These are phyloP conservation scores for Nematopogon swammerdamellus DNA, from an alignment of 2,888 invertebrate genomes.

Conservation along the genomic window DNA sequence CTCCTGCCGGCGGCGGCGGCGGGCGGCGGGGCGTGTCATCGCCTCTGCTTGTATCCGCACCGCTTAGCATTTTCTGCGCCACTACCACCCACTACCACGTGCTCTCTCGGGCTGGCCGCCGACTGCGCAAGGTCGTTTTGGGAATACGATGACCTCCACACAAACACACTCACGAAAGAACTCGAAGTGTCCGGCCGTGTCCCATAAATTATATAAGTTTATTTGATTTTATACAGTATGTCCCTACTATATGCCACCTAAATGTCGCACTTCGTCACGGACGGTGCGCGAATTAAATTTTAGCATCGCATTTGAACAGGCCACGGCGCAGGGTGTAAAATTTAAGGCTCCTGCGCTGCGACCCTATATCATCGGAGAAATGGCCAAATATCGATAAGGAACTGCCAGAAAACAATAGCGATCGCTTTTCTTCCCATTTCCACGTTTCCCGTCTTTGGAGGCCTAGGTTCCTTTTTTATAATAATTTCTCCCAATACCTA, in stretches of 20 bases:
- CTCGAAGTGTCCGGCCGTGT: neutral
- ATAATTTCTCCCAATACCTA: too few relatives aligned
- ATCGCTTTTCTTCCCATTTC: too few relatives aligned
- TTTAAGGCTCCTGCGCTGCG: neutral
- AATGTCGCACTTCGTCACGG: neutral
- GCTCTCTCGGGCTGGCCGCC: too few relatives aligned
- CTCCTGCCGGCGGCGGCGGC: too few relatives aligned
- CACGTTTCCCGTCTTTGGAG: too few relatives aligned
- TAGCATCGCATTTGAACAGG: neutral
- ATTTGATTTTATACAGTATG: neutral
- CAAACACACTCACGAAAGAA: slow-evolving; percentile 18
- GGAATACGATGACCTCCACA: slow-evolving; percentile 45
- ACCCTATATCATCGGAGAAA: neutral
- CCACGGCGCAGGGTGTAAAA: neutral
- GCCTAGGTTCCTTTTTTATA: too few relatives aligned
- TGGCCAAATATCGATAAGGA: neutral
- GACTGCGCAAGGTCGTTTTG: slow-evolving; percentile 47
- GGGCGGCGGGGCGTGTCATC: too few relatives aligned
- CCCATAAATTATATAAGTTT: neutral
- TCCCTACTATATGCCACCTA: neutral
- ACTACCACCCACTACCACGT: too few relatives aligned
- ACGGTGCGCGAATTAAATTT: neutral
- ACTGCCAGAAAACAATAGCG: too few relatives aligned
- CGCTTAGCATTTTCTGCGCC: too few relatives aligned
- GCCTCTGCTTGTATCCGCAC: too few relatives aligned